Evolutionary conservation across 2,797 vertebrate species (phyloP).

Genomic region (Lycodopsis pacificus): DNA sequence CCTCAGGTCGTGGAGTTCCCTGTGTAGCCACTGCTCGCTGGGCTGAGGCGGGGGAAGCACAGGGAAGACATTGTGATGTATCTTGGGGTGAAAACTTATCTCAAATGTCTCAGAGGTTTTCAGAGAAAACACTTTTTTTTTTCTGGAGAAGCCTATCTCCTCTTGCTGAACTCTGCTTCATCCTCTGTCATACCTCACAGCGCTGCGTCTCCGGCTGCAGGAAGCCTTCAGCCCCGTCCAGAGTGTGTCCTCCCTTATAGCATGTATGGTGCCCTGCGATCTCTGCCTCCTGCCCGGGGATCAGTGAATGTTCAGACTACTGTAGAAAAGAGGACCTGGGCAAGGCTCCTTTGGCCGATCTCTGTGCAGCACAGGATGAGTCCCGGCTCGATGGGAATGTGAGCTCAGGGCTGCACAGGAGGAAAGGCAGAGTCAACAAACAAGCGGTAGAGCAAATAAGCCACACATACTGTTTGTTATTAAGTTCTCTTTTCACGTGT

Average conservation of each 20-base stretch:
- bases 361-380: constrained; percentile 65
- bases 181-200: constrained; percentile 36
- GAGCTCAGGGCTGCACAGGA: constrained; percentile 87
- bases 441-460: constrained; percentile 92
- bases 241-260: constrained; percentile 20
- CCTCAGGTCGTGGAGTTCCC: constrained; percentile 83
- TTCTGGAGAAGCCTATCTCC: constrained; percentile 57
- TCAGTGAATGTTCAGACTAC: constrained; percentile 56
- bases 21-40: constrained; percentile 83
- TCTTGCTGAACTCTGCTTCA: constrained; percentile 65
- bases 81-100: constrained; percentile 87
- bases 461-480: constrained; percentile 65
- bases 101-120: constrained; percentile 92
- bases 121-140: constrained; percentile 92
- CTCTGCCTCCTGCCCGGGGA: constrained; percentile 22
- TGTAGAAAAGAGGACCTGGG: constrained; percentile 49
- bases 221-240: constrained; percentile 41
- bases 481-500: constrained; percentile 60
- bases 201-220: constrained; percentile 26
- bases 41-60: constrained; percentile 56
- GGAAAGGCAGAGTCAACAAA: constrained; percentile 90
- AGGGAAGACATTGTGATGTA: constrained; percentile 88
- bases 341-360: constrained; percentile 43
- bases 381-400: constrained; percentile 83
- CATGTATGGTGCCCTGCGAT: constrained; percentile 21